These are phyloP conservation scores for Lasioglossum baleicum DNA, from an alignment of 1,140 invertebrate species.

Conservation along the genomic window DNA sequence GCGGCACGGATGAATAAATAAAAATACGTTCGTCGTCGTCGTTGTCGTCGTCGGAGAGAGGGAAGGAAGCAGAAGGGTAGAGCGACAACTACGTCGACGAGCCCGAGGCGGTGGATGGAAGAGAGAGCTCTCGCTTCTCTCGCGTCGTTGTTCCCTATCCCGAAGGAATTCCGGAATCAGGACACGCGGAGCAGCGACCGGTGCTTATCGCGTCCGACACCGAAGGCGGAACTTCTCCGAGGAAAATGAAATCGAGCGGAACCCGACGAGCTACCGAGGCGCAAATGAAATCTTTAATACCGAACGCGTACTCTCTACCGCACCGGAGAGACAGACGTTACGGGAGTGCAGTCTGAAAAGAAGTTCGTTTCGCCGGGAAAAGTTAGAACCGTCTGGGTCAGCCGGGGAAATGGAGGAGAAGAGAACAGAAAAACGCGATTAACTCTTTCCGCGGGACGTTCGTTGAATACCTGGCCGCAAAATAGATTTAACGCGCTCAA, in stretches of 20 bases:
- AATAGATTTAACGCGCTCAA: slow-evolving; percentile 11
- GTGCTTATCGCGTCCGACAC: slow-evolving; percentile 26
- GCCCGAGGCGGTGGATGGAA: too few relatives aligned
- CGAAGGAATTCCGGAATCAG: slow-evolving; percentile 32
- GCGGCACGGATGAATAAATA: too few relatives aligned
- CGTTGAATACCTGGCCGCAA: slow-evolving; percentile 9
- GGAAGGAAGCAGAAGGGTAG: too few relatives aligned
- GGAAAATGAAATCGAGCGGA: slow-evolving; percentile 14
- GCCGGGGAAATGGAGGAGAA: too few relatives aligned
- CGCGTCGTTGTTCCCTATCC: not conserved
- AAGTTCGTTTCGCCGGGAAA: not conserved
- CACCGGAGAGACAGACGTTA: not conserved
- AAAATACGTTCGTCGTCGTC: too few relatives aligned
- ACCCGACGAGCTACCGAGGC: not conserved
- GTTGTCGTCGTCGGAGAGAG: too few relatives aligned
- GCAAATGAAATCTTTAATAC: slow-evolving; percentile 22
- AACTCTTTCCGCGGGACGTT: not conserved
- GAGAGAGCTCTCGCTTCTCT: too few relatives aligned
- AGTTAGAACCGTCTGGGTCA: not conserved
- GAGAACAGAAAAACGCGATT: not conserved
- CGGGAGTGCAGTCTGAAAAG: too few relatives aligned
- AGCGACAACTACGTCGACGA: too few relatives aligned
- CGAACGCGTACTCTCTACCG: not conserved
- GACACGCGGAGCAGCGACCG: slow-evolving; percentile 12
- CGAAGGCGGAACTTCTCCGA: slow-evolving; percentile 9